These are phyloP conservation scores for Neosilurus hyrtlii DNA, from an alignment of 2,797 vertebrate genomes.

Conservation along the genomic window DNA sequence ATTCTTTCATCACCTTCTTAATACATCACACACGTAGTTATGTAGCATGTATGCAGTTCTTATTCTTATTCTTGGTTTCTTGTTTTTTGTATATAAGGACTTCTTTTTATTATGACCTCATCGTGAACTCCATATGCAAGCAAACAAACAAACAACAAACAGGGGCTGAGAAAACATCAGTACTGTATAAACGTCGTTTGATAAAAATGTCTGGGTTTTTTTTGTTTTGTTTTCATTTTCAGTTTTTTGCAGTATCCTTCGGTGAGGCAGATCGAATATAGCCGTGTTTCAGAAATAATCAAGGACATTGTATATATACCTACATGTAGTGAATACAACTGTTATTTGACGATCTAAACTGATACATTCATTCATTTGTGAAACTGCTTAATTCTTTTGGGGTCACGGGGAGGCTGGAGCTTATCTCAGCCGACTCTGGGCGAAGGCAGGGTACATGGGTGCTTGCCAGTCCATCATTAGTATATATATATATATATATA, in stretches of 20 bases:
- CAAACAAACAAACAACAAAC: background rate
- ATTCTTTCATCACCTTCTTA: background rate
- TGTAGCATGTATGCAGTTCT: constrained; percentile 43
- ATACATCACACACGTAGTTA: background rate
- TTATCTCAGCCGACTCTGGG: no score
- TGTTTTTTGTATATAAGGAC: constrained; percentile 74
- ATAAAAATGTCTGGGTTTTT: constrained; percentile 28
- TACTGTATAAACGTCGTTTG: constrained; percentile 16
- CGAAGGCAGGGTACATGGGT: no score
- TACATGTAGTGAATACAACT: background rate
- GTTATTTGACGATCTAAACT: no score
- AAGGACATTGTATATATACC: no score
- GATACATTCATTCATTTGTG: no score
- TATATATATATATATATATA: no score
- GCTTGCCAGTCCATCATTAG: no score
- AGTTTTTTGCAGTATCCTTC: background rate
- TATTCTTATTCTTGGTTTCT: constrained; percentile 64
- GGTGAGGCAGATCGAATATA: constrained; percentile 1
- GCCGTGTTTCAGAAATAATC: constrained; percentile 10
- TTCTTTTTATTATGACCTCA: constrained; percentile 56
- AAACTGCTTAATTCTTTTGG: no score
- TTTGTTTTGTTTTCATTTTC: background rate
- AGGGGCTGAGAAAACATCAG: background rate
- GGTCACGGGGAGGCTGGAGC: no score
- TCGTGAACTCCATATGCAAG: background rate